Conservation (phyloP, 2,113 vertebrate species). For the Mionectes macconnelli region DNA sequence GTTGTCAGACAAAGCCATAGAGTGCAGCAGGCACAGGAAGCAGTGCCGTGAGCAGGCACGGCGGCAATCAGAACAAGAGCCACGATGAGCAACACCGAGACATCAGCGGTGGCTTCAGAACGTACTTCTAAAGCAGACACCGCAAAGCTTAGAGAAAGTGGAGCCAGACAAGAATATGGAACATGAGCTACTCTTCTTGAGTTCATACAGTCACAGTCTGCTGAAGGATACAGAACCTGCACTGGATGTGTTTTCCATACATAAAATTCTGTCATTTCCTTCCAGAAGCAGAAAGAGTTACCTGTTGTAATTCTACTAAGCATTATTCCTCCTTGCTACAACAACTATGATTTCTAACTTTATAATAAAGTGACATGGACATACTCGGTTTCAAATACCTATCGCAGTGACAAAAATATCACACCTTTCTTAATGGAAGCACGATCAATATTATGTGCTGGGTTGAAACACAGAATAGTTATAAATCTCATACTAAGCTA, state of each 20-base stretch:
- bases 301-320: neutral
- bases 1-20: neutral
- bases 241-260: neutral
- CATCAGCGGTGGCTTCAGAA: neutral
- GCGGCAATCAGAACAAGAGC: neutral
- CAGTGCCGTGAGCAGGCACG: neutral
- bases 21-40: neutral
- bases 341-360: neutral
- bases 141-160: neutral
- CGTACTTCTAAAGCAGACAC: neutral
- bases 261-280: neutral
- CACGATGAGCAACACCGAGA: rapidly evolving
- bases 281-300: neutral
- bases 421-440: slow-evolving; percentile 44
- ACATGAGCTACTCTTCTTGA: neutral
- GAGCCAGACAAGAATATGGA: neutral
- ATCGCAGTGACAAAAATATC: neutral
- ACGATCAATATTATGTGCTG: neutral
- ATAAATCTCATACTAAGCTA: neutral
- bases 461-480: neutral
- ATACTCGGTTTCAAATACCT: neutral
- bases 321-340: neutral
- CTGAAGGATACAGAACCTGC: neutral
- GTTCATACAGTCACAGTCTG: neutral
- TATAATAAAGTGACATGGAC: neutral